Conservation (phyloP, 2,113 vertebrate genomes). For the Synodontis membranacea region DNA sequence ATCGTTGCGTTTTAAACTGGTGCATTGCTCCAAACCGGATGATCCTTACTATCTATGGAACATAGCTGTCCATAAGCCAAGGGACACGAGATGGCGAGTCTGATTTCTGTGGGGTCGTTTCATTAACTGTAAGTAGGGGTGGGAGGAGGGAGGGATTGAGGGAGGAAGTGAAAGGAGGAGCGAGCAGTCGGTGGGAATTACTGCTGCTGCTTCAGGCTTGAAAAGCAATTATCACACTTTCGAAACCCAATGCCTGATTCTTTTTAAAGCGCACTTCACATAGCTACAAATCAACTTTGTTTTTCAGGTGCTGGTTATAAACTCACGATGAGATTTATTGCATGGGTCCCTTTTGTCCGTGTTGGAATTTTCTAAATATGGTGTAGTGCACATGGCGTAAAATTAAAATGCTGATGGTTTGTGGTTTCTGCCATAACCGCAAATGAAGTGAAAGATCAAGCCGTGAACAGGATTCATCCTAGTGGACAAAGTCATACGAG, state of each 20-base stretch:
- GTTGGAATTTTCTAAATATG: not conserved
- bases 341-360: not conserved
- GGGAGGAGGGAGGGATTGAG: not conserved
- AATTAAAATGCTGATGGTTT: not conserved
- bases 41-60: not conserved
- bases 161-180: not conserved
- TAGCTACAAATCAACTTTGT: not conserved
- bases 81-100: not conserved
- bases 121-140: not conserved
- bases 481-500: no score
- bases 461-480: not conserved
- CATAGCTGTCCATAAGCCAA: not conserved
- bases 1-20: not conserved
- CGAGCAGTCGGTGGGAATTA: not conserved
- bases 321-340: not conserved
- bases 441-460: not conserved
- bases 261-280: constrained; percentile 33
- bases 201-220: constrained; percentile 11
- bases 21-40: not conserved
- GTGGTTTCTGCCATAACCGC: not conserved
- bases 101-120: not conserved
- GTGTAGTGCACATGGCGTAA: not conserved
- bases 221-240: constrained; percentile 28
- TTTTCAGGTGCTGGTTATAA: constrained; percentile 10
- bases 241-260: constrained; percentile 7